These are phyloP conservation scores for Isotomurus palustris DNA, from an alignment of 2,888 invertebrate species.

Conservation along the genomic window DNA sequence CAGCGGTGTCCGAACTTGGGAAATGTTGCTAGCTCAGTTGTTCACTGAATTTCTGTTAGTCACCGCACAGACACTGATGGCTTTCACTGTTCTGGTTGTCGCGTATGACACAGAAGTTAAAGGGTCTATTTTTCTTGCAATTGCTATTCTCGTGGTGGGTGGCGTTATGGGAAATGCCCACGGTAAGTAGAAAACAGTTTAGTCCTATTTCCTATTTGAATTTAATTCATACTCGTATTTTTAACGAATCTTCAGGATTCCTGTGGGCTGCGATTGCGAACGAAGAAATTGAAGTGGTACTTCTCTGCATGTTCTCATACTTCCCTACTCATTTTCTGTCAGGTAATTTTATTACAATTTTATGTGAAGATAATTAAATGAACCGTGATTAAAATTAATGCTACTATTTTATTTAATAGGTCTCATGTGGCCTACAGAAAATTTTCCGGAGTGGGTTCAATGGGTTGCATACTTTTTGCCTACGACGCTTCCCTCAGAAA, in stretches of 20 bases:
- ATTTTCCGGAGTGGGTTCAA: constrained; percentile 70
- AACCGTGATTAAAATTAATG: background rate
- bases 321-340: constrained; percentile 34
- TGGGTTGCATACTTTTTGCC: constrained; percentile 54
- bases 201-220: background rate
- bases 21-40: constrained; percentile 25
- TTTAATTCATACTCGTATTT: background rate
- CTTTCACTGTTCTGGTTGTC: constrained; percentile 22
- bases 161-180: background rate
- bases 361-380: background rate
- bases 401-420: constrained; percentile 7
- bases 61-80: constrained; percentile 25
- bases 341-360: constrained; percentile 8
- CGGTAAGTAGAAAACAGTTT: no score
- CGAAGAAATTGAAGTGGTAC: constrained; percentile 85
- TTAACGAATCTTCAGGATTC: constrained; percentile 58
- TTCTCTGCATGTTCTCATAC: constrained; percentile 50
- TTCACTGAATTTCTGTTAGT: constrained; percentile 28
- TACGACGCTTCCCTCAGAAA: constrained; percentile 24
- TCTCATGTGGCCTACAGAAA: constrained; percentile 90
- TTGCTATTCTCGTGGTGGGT: background rate
- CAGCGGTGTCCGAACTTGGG: constrained; percentile 27
- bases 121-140: constrained; percentile 9
- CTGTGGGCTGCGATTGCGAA: constrained; percentile 88
- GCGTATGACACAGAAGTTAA: constrained; percentile 24